These are phyloP conservation scores for Philypnodon macrostomus DNA, from an alignment of 2,797 vertebrate genomes.

Conservation along the genomic window DNA sequence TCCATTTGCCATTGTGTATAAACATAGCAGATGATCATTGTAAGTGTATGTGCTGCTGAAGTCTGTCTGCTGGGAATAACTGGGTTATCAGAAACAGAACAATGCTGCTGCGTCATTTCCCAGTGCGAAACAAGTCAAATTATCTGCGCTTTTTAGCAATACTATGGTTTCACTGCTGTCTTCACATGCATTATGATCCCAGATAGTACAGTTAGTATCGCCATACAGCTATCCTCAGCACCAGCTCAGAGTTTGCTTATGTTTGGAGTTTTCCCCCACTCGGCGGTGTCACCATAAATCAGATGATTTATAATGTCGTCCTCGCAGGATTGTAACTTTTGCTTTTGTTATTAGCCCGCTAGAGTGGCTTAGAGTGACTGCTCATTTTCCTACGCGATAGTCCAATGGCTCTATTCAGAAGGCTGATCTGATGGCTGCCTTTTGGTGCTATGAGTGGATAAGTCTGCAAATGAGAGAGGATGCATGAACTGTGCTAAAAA, in stretches of 20 bases:
- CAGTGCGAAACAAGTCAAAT: constrained; percentile 43
- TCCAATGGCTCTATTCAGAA: constrained; percentile 49
- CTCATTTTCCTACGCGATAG: constrained; percentile 50
- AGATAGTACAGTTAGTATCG: constrained; percentile 21
- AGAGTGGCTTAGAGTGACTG: constrained; percentile 64
- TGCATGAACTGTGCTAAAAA: constrained; percentile 38
- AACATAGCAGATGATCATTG: constrained; percentile 52
- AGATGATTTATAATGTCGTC: constrained; percentile 73
- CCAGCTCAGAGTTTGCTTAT: constrained; percentile 64
- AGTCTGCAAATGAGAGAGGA: constrained; percentile 40
- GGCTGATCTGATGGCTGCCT: constrained; percentile 28
- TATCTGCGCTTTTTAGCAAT: constrained; percentile 46
- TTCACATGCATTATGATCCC: constrained; percentile 43
- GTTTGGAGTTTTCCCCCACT: constrained; percentile 65
- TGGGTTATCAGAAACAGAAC: constrained; percentile 63
- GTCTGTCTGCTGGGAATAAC: constrained; percentile 57
- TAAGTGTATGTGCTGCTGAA: constrained; percentile 54
- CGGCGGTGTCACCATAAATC: constrained; percentile 71
- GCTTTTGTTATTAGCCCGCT: constrained; percentile 61
- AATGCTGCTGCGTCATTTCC: constrained; percentile 34
- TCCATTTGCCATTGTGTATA: constrained; percentile 47
- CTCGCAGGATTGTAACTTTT: constrained; percentile 65
- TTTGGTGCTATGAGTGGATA: constrained; percentile 22
- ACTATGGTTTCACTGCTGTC: constrained; percentile 29
- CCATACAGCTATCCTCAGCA: constrained; percentile 54